Percentiles rank a stretch among this genome's conserved stretches.
These are phyloP conservation scores for Numenius arquata DNA, from an alignment of 2,113 vertebrate genomes.

Conservation along the genomic window DNA sequence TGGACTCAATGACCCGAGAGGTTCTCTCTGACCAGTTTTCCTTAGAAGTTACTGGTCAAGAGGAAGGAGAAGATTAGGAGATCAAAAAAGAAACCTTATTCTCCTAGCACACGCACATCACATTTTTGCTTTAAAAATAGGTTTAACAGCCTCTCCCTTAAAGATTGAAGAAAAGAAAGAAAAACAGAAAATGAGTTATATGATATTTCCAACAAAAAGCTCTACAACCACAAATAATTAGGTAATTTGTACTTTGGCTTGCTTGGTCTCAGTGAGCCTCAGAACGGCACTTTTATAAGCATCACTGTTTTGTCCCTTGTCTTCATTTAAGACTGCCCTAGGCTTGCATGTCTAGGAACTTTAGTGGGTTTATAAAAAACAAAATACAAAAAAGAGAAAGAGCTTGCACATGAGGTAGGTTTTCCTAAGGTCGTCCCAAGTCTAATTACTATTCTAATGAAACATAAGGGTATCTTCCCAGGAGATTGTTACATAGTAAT, in stretches of 20 bases:
- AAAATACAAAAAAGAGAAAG: constrained; percentile 37
- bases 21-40: constrained; percentile 20
- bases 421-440: constrained; percentile 71
- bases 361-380: constrained; percentile 55
- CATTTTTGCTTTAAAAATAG: background rate
- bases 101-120: background rate
- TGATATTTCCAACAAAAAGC: background rate
- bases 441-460: constrained; percentile 81
- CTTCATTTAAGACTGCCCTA: constrained; percentile 59
- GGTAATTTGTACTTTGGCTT: constrained; percentile 43
- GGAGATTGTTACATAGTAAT: constrained; percentile 77
- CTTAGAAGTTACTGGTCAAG: background rate
- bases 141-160: background rate
- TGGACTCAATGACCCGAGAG: background rate
- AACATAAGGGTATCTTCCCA: constrained; percentile 78
- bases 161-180: background rate
- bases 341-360: constrained; percentile 49
- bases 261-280: background rate
- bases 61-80: background rate
- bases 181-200: constrained; percentile 4
- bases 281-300: constrained; percentile 29
- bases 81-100: background rate
- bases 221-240: constrained; percentile 35
- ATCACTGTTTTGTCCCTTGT: constrained; percentile 32
- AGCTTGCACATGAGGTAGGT: constrained; percentile 57